Conservation (phyloP, 2,888 invertebrate genomes). For the Ctena decussata region DNA sequence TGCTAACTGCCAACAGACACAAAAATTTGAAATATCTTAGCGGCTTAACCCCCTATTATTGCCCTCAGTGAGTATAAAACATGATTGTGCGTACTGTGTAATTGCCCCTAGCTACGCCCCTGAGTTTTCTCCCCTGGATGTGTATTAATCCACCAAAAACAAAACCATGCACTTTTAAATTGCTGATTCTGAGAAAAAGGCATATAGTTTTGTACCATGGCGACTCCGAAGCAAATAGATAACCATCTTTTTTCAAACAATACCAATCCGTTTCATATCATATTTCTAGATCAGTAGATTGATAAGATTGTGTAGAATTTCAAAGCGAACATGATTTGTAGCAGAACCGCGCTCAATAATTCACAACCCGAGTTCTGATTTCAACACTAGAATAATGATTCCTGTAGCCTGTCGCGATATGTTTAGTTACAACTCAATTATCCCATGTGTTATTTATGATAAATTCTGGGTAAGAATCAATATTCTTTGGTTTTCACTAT, state of each 20-base stretch:
- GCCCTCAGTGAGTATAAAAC: no score
- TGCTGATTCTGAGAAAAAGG: no score
- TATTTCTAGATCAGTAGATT: neutral
- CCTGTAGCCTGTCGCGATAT: neutral
- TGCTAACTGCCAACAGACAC: no score
- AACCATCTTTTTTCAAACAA: neutral
- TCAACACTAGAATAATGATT: neutral
- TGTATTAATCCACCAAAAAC: no score
- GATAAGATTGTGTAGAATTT: neutral
- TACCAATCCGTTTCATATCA: neutral
- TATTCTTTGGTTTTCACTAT: neutral
- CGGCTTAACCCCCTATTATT: no score
- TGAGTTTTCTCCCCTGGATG: no score
- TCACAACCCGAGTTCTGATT: neutral
- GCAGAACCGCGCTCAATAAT: neutral
- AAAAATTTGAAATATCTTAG: no score
- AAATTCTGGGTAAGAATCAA: neutral
- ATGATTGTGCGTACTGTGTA: no score
- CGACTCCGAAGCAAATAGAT: neutral
- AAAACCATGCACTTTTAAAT: no score
- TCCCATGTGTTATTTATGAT: neutral
- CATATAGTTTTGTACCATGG: no score
- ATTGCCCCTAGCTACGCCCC: no score
- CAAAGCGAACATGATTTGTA: neutral
- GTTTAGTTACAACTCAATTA: neutral